Conservation (phyloP, 2,113 vertebrate genomes). For the Varanus salvator region DNA sequence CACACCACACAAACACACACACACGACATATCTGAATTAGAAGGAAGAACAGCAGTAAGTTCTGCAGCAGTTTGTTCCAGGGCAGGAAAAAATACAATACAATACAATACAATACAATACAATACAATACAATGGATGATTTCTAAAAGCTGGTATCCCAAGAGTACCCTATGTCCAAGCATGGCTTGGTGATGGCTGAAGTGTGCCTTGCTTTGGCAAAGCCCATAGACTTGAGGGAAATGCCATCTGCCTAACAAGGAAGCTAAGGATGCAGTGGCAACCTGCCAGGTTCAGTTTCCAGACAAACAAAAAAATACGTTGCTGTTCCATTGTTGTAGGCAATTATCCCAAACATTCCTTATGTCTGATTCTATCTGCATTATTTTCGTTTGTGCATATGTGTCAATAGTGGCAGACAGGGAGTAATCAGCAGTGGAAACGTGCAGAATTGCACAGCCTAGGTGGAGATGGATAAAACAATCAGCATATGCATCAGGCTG, state of each 20-base stretch:
- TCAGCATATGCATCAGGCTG: not conserved
- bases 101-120: too few species aligned
- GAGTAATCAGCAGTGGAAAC: too few species aligned
- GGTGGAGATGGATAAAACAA: not conserved
- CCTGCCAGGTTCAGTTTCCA: not conserved
- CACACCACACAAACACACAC: too few species aligned
- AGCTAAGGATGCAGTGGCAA: not conserved
- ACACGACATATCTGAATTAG: too few species aligned
- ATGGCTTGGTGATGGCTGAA: not conserved
- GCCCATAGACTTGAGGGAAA: not conserved
- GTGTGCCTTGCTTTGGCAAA: not conserved
- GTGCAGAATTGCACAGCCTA: not conserved
- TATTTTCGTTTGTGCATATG: too few species aligned
- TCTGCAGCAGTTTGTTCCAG: not conserved
- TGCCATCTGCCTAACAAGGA: not conserved
- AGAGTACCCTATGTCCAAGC: not conserved
- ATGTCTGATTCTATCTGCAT: not conserved
- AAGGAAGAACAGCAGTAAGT: too few species aligned
- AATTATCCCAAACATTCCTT: not conserved
- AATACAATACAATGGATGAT: not conserved
- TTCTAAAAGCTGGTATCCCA: not conserved
- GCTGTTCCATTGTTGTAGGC: not conserved
- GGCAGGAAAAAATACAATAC: too few species aligned
- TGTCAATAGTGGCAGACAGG: too few species aligned
- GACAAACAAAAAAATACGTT: not conserved